Evolutionary conservation across 2,797 vertebrate genomes (phyloP), one percentile per base, ranked within the genome.

Genomic region (Lepilemur septentrionalis): DNA sequence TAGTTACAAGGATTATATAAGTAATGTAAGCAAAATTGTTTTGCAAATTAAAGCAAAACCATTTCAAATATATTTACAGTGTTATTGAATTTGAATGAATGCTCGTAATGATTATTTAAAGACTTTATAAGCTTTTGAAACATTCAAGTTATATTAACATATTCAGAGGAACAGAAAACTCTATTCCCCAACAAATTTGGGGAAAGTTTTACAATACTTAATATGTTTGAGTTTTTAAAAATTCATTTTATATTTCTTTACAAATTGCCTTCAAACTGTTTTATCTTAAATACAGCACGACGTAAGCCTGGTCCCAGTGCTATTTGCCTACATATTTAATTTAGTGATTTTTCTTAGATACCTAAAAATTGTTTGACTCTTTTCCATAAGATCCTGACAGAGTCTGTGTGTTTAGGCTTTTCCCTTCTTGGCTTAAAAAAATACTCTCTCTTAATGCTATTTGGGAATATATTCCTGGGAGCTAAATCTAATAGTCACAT

Each of bases 281-380:
- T 96, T 80, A 69, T 85, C 4, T 87, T 89, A 95, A 79, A 72
- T 83, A 63, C 4, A 85, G 3, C 13, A 73, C 15, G 4, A 9
- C 13, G 0, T 94, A 87, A 43, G 18, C 7, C n/a, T 82, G 5
- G 41, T 88, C 28, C 28, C 61, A 93, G 9, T 91, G 52, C 18
- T 79, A 75, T 88, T 95, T 92, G n/a, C n/a, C 38, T 90, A 69
- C 22, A 35, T 96, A 82, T 95, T 95, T 88, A 87, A 92, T 93
- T 93, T 95, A 88, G 65, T 95, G n/a, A 95, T 92, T 94, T 55
- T 93, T 97, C 52, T 93, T 72, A 86, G 32, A 82, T 43, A 91
- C 15, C 4, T 95, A 93, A 92, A 83, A 89, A 59, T 50, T 69
- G 8, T 70, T 87, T 89, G 59, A 61, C 28, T 93, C 13, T 73